Evolutionary conservation across 1,140 invertebrate species (phyloP), one percentile per base, ranked within the genome.

Genomic region (Drosophila novamexicana): DNA sequence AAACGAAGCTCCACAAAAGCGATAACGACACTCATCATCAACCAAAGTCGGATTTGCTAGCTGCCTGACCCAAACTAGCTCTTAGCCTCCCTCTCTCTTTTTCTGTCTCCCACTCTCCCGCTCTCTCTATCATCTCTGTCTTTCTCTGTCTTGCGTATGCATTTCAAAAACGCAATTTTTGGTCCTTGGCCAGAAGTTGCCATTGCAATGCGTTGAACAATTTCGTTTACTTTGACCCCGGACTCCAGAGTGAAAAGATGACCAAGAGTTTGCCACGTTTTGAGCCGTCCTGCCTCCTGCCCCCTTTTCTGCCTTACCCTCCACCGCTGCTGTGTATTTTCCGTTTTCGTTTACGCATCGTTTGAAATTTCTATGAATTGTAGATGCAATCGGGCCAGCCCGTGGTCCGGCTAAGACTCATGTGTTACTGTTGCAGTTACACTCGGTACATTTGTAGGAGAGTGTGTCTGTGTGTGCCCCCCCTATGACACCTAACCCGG

Each of bases 281-380:
- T 57, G 18, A 57, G 39, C 54, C 54, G 3, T 29, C 3, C 6
- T 37, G 29, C 14, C 32, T 10, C 29, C 8, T 32, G 7, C 39
- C 29, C 42, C 12, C 62, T 59, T 39, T 52, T 54, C 37, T 45
- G 1, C 47, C 22, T 8, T 39, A 9, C 18, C 9, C 18, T 29
- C 18, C 10, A 3, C 22, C 49, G 39, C 50, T 75, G 58, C 57
- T 75, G 66, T 79, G 84, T 77, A 71, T 90, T 89, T 89, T 90
- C 81, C 85, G 77, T 90, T 91, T 91, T 89, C 88, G 83, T 91
- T 91, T 89, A 90, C 77, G 89, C 79, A 89, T 82, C 80, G 89
- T 89, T 91, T 89, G 84, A 81, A 91, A 91, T 91, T 91, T 91
- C 89, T 91, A 91, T 91, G 89, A 91, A 91, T 91, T 91, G 89